phyloP scores from a whole-genome alignment of 2,797 vertebrate species.

The Thaleichthys pacificus region DNA sequence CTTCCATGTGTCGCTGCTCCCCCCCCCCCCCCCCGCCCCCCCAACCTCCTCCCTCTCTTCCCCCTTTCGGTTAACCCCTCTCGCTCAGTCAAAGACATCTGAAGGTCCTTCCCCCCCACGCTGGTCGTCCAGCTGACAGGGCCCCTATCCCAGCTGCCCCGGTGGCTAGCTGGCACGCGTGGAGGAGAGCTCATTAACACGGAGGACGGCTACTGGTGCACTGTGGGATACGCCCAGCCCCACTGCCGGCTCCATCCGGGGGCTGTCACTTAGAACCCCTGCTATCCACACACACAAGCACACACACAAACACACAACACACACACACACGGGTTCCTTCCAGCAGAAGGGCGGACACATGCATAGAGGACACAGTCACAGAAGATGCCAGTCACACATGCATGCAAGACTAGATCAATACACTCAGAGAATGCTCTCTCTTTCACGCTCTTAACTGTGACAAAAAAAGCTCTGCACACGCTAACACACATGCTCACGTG shows the following conservation, averaged over 20 bases:
- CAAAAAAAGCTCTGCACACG: conserved; percentile 14
- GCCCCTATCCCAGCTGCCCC: conserved; percentile 6
- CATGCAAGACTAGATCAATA: too few relatives aligned
- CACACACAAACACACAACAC: conserved; percentile 8
- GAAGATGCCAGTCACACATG: background rate
- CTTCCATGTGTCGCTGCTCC: background rate
- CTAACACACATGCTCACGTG: conserved; percentile 33
- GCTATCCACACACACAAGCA: conserved; percentile 7
- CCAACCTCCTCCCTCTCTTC: background rate
- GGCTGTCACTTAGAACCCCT: conserved; percentile 10
- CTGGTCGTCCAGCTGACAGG: conserved; percentile 17
- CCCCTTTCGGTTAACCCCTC: background rate
- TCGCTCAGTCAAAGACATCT: conserved; percentile 16
- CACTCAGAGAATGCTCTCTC: too few relatives aligned
- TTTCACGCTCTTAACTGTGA: too few relatives aligned
- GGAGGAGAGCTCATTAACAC: conserved; percentile 20
- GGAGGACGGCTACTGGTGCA: conserved; percentile 11
- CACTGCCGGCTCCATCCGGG: background rate
- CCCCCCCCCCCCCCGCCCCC: background rate
- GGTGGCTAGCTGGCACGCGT: background rate
- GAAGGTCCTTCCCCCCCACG: conserved; percentile 12
- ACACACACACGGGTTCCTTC: background rate
- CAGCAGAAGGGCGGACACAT: too few relatives aligned
- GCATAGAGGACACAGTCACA: too few relatives aligned
- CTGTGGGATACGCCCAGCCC: conserved; percentile 16